Base-by-base conservation (phyloP, 2,888 invertebrate genomes). In the Acleris emargana region DNA sequence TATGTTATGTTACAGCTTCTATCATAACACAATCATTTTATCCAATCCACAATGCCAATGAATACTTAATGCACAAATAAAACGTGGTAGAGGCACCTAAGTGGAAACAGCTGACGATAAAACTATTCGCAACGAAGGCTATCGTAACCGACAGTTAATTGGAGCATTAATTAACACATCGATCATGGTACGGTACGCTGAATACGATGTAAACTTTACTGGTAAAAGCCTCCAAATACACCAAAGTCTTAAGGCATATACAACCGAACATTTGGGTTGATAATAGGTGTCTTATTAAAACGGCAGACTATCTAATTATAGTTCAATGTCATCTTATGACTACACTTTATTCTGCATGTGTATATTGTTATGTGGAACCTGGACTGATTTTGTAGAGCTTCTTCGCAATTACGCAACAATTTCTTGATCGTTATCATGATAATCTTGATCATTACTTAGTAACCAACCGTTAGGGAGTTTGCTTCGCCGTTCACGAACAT, bases 121-220 rank as follows among this genome's bases (percentile, higher is more conserved):
- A 66, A 66, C 50, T 57, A 66, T 61, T 70, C 69, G 53, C 50
- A 51, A 58, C 68, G 71, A 74, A 75, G 72, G 76, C 67, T 68
- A 68, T 58, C 62, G 73, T 76, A 79, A 81, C 76, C 78, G 76
- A 72, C 70, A 68, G 67, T 74, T 79, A 80, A 78, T 70, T 74
- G 72, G 75, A 73, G 75, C 77, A 71, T 76, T 78, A 75, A 81
- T 81, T 79, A 79, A 78, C 70, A 77, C 74, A 79, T 79, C 75
- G 75, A 79, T 81, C 80, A 77, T 70, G 62, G 25, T 58, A 68
- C 59, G 64, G 68, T 68, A 69, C 69, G 63, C 59, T 66, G 63
- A 45, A 38, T 51, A 51, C 52, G 54, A 28, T 32, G 43, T 25
- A 51, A 62, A 49, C 5, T 54, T 42, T 62, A 49, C 7, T 52